Base-by-base conservation (phyloP, 2,888 invertebrate species). In the Megaustenia siamemsis region DNA sequence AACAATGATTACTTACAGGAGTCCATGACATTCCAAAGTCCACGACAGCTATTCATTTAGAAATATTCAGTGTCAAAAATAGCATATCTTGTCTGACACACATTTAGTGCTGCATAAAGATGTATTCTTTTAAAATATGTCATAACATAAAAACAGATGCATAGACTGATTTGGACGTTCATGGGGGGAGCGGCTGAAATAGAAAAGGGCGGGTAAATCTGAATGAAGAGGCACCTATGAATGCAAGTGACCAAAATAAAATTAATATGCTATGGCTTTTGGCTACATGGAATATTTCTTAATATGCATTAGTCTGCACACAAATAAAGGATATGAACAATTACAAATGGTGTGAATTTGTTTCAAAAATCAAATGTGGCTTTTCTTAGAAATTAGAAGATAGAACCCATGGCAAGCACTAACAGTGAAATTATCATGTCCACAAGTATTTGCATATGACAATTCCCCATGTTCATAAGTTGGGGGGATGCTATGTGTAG, bases 1-100 rank as follows among this genome's bases (percentile, higher is more conserved):
- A 77, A n/a, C n/a, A 77, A 71, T 75, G 75, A 32, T 75, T 75
- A 75, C 49, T 73, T 73, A 75, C 53, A 75, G 49, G 49, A 28
- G 53, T 5, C n/a, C n/a, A 38, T n/a, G 45, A 73, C 43, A 40
- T 38, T 40, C 32, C 38, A 69, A 69, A 69, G 35, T 75, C 15
- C 21, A 75, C 49, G 38, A 75, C 21, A 75, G 35, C 49, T 35
- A 75, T 32, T 53, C 28, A 38, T 6, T 43, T 21, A 40, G 40
- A 69, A 69, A 21, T 69, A 43, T n/a, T 43, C n/a, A n/a, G n/a
- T 60, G 69, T 40, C 35, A 40, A 5, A 53, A 53, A 75, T 32
- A 49, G 35, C 21, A 66, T 28, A 66, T 12, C 10, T 18, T 12
- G 18, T 32, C 24, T 66, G 66, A 66, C 28, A 28, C 6, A 5